Evolutionary conservation across 1,140 invertebrate genomes (phyloP).

Genomic region (Hycleus phaleratus): DNA sequence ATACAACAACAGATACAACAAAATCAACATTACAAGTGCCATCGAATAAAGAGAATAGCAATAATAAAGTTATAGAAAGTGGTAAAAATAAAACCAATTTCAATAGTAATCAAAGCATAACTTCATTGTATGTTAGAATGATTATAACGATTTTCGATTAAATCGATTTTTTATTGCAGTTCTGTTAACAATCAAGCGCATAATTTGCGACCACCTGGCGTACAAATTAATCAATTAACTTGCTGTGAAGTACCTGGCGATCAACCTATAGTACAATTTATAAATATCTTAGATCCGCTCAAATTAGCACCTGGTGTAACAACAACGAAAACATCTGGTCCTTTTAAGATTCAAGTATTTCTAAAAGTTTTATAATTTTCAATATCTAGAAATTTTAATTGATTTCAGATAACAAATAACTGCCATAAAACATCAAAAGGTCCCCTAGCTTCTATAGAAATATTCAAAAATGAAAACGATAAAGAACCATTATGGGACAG

Average conservation of each 20-base stretch:
- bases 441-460: slow-evolving; percentile 44
- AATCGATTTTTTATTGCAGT: not conserved
- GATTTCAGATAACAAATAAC: slow-evolving; percentile 47
- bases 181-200: not conserved
- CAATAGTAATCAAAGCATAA: too few species aligned
- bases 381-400: not conserved
- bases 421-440: slow-evolving; percentile 47
- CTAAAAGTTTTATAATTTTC: not conserved
- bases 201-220: slow-evolving; percentile 27
- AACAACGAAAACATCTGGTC: slow-evolving; percentile 31
- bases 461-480: slow-evolving; percentile 44
- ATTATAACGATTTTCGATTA: too few species aligned
- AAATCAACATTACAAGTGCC: not conserved
- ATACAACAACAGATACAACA: slow-evolving; percentile 10
- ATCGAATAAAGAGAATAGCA: not conserved
- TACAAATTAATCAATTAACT: slow-evolving; percentile 36
- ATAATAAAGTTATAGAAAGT: not conserved
- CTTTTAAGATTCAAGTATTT: slow-evolving; percentile 35
- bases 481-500: slow-evolving; percentile 50
- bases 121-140: too few species aligned
- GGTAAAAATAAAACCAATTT: too few species aligned
- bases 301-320: slow-evolving; percentile 30
- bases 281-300: slow-evolving; percentile 34
- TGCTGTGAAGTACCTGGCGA: slow-evolving; percentile 38
- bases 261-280: slow-evolving; percentile 36